Evolutionary conservation across 1,140 invertebrate species (phyloP).

Genomic region (Delia radicum): DNA sequence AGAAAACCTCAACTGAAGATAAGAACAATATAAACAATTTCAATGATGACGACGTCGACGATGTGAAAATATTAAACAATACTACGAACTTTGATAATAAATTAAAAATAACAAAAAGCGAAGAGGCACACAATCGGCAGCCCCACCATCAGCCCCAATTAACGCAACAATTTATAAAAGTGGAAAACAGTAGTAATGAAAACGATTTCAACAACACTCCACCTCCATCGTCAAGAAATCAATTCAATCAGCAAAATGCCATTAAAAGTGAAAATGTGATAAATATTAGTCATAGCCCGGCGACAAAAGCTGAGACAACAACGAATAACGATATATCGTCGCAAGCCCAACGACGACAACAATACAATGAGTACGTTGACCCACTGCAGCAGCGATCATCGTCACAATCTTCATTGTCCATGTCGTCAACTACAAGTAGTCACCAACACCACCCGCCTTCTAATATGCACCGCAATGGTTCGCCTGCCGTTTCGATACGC

Average conservation of each 20-base stretch:
- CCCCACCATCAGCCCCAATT: not conserved
- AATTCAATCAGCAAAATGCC: slow-evolving; percentile 12
- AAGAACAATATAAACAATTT: not conserved
- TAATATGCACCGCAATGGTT: slow-evolving; percentile 28
- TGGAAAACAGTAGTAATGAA: not conserved
- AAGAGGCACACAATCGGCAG: not conserved
- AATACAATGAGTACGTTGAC: not conserved
- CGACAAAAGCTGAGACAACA: not conserved
- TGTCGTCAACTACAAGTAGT: not conserved
- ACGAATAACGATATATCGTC: not conserved
- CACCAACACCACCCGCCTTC: not conserved
- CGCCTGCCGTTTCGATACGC: slow-evolving; percentile 45
- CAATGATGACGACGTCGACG: not conserved
- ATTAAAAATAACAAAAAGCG: not conserved
- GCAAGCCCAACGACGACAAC: too few relatives aligned
- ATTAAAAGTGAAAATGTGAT: slow-evolving; percentile 11
- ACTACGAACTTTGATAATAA: not conserved
- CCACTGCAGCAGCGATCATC: not conserved
- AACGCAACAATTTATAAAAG: not conserved
- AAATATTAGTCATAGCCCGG: slow-evolving; percentile 5
- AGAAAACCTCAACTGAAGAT: not conserved
- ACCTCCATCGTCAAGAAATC: too few relatives aligned
- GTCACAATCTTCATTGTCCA: not conserved
- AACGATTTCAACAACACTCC: not conserved
- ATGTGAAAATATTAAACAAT: too few relatives aligned